Conservation (phyloP, 2,888 invertebrate genomes). For the Hermaeophaga mercurialis region DNA sequence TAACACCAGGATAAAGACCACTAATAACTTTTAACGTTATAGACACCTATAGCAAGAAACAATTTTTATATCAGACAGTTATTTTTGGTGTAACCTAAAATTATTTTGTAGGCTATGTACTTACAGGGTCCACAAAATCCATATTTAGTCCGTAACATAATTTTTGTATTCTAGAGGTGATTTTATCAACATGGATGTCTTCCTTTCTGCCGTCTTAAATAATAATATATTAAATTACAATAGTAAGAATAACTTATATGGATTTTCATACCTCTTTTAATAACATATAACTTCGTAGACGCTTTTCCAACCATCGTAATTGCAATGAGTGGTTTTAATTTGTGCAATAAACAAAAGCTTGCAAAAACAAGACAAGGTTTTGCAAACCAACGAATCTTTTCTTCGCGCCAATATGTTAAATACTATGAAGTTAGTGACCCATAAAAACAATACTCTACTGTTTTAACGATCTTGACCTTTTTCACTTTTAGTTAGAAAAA, state of each 20-base stretch:
- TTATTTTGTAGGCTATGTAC: constrained; percentile 47
- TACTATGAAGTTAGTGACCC: too few species aligned
- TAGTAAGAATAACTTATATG: background rate
- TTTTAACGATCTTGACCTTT: too few species aligned
- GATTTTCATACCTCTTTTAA: constrained; percentile 58
- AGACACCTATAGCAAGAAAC: constrained; percentile 47
- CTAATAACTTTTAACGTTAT: constrained; percentile 92
- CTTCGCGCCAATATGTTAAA: background rate
- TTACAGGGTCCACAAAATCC: constrained; percentile 96
- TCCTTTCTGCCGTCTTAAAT: constrained; percentile 84
- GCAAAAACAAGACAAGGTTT: background rate
- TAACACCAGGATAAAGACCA: constrained; percentile 95
- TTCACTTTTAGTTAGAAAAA: too few species aligned
- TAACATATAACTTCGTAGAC: constrained; percentile 58
- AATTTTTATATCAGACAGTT: background rate
- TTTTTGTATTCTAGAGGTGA: constrained; percentile 93
- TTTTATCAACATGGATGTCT: constrained; percentile 95
- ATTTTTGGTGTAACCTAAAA: background rate
- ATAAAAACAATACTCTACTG: too few species aligned
- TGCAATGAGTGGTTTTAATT: too few species aligned
- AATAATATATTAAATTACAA: background rate
- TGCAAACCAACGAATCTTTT: background rate
- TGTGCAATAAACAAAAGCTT: background rate
- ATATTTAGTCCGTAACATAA: constrained; percentile 94
- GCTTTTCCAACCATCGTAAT: constrained; percentile 61